phyloP scores from a whole-genome alignment of 1,140 invertebrate species.

The Melipona quadrifasciata region DNA sequence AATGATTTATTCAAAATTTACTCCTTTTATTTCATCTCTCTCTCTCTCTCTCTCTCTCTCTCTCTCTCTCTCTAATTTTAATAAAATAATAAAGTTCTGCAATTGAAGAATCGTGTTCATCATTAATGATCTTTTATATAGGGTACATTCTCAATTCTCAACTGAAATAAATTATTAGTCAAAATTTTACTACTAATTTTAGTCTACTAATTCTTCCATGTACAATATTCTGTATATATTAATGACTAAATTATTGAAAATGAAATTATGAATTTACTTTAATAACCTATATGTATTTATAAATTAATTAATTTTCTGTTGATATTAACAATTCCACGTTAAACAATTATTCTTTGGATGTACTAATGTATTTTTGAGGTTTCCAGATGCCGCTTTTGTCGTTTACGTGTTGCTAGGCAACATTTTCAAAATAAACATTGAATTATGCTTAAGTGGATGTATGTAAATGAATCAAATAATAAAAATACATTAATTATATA shows the following conservation, averaged over 20 bases:
- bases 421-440: slow-evolving; percentile 13
- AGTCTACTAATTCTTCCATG: not conserved
- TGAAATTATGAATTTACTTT: not conserved
- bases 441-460: not conserved
- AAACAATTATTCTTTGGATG: not conserved
- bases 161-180: not conserved
- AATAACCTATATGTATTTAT: not conserved
- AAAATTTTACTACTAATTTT: not conserved
- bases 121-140: not conserved
- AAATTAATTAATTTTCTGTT: too few species aligned
- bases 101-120: not conserved
- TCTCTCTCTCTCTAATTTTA: too few species aligned
- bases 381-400: not conserved
- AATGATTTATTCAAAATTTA: not conserved
- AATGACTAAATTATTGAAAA: not conserved
- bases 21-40: not conserved
- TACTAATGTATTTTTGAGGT: not conserved
- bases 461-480: not conserved
- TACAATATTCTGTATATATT: not conserved
- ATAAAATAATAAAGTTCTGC: not conserved
- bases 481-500: not conserved
- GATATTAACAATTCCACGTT: not conserved
- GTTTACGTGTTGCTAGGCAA: slow-evolving; percentile 27
- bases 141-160: not conserved
- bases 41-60: too few species aligned